Evolutionary conservation across 2,113 vertebrate genomes (phyloP).

Genomic region (Merops nubicus): DNA sequence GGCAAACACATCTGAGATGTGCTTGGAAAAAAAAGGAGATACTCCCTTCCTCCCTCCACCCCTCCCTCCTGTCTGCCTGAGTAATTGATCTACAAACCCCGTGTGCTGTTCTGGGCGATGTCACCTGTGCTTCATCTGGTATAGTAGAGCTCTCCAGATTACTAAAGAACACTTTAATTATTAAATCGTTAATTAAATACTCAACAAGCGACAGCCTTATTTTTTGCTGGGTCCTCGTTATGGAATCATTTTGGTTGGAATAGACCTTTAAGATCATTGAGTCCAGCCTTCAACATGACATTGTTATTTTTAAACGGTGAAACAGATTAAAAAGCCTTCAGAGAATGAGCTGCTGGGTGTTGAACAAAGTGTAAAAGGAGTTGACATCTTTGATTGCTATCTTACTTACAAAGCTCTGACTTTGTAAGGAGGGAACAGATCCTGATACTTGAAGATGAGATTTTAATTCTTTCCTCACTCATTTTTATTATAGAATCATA

Average conservation of each 20-base stretch:
- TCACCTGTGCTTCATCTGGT: background rate
- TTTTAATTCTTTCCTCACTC: background rate
- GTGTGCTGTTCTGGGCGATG: background rate
- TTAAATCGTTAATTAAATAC: background rate
- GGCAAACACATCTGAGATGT: background rate
- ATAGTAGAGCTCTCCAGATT: background rate
- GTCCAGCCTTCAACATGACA: background rate
- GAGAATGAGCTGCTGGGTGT: background rate
- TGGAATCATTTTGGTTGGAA: background rate
- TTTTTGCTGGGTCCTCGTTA: background rate
- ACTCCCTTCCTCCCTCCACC: background rate
- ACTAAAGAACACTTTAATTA: background rate
- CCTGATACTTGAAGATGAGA: background rate
- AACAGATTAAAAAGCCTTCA: background rate
- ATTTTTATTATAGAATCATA: too few relatives aligned
- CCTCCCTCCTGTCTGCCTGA: too few relatives aligned
- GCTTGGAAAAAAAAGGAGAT: background rate
- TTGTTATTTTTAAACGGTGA: background rate
- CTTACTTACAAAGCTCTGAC: too few relatives aligned
- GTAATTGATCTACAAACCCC: background rate
- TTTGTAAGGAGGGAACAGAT: background rate
- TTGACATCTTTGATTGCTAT: background rate
- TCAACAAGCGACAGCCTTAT: background rate
- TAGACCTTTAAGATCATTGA: background rate
- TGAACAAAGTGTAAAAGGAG: background rate